Conservation (phyloP, 2,113 vertebrate genomes). For the Tinamus guttatus region DNA sequence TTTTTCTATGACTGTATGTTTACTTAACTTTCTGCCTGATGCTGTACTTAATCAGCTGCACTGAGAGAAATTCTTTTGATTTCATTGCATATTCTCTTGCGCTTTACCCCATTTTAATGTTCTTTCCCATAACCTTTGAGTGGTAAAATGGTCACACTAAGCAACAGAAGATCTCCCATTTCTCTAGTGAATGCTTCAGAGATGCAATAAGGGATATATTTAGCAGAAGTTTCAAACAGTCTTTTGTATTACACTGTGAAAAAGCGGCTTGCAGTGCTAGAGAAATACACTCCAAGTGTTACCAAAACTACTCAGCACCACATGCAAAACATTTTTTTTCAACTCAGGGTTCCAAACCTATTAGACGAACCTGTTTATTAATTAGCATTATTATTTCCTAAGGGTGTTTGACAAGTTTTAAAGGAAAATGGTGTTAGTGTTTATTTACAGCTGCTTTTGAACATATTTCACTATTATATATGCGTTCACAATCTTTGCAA, state of each 20-base stretch:
- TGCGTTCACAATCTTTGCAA: not conserved
- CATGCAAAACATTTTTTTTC: not conserved
- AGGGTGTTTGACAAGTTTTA: not conserved
- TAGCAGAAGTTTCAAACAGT: slow-evolving; percentile 30
- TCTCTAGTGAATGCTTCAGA: slow-evolving; percentile 54
- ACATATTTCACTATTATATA: not conserved
- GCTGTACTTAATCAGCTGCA: slow-evolving; percentile 65
- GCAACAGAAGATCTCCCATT: slow-evolving; percentile 49
- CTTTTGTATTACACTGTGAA: not conserved
- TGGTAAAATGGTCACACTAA: slow-evolving; percentile 55
- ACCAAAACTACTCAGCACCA: not conserved
- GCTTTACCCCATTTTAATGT: slow-evolving; percentile 50
- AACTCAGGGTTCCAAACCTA: not conserved
- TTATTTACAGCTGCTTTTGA: not conserved
- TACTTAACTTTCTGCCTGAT: slow-evolving; percentile 71
- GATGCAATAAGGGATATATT: slow-evolving; percentile 53
- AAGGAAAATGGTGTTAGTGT: not conserved
- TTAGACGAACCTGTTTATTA: not conserved
- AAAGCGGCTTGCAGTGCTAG: not conserved
- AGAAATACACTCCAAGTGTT: not conserved
- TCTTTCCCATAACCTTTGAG: slow-evolving; percentile 76
- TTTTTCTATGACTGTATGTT: slow-evolving; percentile 61
- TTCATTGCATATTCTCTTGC: slow-evolving; percentile 65
- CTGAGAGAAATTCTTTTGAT: slow-evolving; percentile 68
- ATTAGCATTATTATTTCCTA: not conserved